Evolutionary conservation across 2,113 vertebrate species (phyloP).

Genomic region (Bambusicola thoracicus): DNA sequence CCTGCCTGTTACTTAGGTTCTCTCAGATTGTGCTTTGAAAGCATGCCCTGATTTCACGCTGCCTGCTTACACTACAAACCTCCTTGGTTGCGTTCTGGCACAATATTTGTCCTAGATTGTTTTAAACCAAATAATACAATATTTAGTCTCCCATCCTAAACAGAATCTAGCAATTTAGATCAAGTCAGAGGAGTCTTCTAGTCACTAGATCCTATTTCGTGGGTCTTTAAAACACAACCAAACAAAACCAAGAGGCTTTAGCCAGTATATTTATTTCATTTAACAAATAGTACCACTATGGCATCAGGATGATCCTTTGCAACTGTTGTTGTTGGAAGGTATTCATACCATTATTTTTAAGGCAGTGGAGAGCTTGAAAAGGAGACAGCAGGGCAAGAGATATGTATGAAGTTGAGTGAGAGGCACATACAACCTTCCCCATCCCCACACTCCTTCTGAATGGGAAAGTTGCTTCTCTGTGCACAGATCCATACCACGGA

Average conservation of each 20-base stretch:
- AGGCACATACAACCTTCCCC: neutral
- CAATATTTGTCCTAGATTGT: neutral
- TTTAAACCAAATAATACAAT: neutral
- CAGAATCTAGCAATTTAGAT: neutral
- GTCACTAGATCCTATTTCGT: neutral
- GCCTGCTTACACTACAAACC: neutral
- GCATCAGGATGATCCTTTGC: neutral
- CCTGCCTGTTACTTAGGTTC: fast-evolving
- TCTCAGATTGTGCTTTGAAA: neutral
- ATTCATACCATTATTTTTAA: neutral
- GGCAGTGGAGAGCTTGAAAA: neutral
- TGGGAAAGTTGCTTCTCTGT: neutral
- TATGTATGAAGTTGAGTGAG: neutral
- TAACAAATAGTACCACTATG: neutral
- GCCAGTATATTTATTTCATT: neutral
- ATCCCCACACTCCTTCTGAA: fast-evolving
- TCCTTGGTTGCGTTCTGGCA: neutral
- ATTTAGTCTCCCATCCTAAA: neutral
- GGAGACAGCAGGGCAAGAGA: neutral
- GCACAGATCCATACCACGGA: neutral
- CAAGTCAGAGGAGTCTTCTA: neutral
- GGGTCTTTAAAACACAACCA: neutral
- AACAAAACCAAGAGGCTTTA: neutral
- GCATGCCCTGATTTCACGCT: neutral
- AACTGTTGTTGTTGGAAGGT: neutral